Percentiles rank a stretch among this genome's conserved stretches.
Conservation (phyloP, 2,888 invertebrate genomes). For the Biston stratarius region DNA sequence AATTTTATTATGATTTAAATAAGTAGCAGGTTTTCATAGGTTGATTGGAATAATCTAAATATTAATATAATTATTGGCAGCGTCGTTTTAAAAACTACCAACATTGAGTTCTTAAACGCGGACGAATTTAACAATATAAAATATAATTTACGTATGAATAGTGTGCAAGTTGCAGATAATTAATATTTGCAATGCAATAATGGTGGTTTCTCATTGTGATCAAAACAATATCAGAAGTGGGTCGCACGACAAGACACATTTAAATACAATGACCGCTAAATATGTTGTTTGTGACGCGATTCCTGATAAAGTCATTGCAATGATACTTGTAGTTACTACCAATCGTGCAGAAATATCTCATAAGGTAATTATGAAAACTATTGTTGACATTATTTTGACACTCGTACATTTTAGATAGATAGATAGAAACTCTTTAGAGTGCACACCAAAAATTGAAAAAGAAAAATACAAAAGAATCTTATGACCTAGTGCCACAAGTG, state of each 20-base stretch:
- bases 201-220: constrained; percentile 42
- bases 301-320: constrained; percentile 4
- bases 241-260: constrained; percentile 41
- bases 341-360: background rate
- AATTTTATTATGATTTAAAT: constrained; percentile 10
- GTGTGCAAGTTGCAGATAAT: constrained; percentile 28
- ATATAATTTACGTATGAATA: constrained; percentile 27
- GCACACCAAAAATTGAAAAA: no score
- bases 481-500: no score
- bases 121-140: background rate
- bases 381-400: no score
- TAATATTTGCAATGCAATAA: constrained; percentile 25
- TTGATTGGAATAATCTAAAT: background rate
- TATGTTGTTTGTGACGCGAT: constrained; percentile 39
- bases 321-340: background rate
- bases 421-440: no score
- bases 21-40: constrained; percentile 1
- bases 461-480: no score
- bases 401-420: no score
- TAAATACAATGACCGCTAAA: constrained; percentile 46
- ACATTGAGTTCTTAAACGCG: background rate
- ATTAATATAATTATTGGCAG: background rate
- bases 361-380: no score
- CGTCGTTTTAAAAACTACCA: background rate
- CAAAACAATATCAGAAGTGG: constrained; percentile 42